Conservation (phyloP, 2,797 vertebrate genomes). For the Myotis vivesi region DNA sequence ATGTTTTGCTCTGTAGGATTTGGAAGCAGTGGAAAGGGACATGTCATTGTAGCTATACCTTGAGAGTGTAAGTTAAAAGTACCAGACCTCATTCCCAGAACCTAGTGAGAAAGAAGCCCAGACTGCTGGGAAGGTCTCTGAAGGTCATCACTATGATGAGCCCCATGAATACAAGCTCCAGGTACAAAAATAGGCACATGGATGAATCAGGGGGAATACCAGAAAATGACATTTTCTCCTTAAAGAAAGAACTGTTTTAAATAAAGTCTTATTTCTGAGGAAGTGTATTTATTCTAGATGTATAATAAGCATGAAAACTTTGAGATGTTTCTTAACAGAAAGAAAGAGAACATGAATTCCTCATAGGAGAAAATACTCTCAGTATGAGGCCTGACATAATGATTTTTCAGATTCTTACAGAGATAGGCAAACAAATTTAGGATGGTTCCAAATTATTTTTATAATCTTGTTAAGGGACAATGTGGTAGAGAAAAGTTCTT, state of each 20-base stretch:
- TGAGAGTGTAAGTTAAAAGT: background rate
- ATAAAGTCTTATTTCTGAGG: background rate
- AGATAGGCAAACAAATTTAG: background rate
- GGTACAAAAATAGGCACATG: background rate
- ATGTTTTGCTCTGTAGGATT: background rate
- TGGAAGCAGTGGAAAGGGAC: background rate
- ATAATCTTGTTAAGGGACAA: background rate
- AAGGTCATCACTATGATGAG: background rate
- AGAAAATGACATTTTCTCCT: background rate
- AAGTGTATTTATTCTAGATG: background rate
- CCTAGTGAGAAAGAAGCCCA: background rate
- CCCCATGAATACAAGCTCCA: background rate
- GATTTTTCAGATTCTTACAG: background rate
- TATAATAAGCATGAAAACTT: conserved; percentile 12
- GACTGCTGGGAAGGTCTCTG: background rate
- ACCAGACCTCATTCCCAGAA: background rate
- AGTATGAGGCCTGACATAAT: background rate
- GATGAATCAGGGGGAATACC: background rate
- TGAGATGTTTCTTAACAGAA: conserved; percentile 37
- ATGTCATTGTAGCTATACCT: background rate
- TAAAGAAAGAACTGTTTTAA: background rate
- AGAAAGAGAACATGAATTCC: background rate
- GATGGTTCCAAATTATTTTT: background rate
- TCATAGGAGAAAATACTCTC: background rate
- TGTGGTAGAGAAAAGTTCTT: background rate